These are phyloP conservation scores for Acheta domesticus DNA, from an alignment of 2,888 invertebrate genomes.

Conservation along the genomic window DNA sequence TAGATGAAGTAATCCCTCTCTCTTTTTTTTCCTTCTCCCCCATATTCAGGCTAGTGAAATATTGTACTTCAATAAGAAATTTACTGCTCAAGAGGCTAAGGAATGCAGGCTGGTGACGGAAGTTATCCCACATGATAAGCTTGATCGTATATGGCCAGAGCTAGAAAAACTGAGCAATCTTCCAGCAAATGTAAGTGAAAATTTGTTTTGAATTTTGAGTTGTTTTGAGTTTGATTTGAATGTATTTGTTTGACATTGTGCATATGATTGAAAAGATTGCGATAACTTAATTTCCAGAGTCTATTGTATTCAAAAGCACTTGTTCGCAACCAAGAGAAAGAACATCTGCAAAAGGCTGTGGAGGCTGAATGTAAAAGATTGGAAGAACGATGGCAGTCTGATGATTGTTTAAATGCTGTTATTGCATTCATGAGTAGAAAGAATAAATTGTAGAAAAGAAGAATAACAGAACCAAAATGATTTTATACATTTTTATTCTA, in stretches of 20 bases:
- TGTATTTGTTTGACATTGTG: background rate
- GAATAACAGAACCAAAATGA: background rate
- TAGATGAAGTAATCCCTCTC: background rate
- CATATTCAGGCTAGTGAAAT: conserved; percentile 52
- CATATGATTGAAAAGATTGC: conserved; percentile 12
- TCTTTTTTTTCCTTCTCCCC: background rate
- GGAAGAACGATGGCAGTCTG: conserved; percentile 59
- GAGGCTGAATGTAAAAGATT: conserved; percentile 66
- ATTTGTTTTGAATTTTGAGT: no score
- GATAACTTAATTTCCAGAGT: conserved; percentile 51
- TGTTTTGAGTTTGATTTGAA: background rate
- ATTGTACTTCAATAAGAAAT: conserved; percentile 66
- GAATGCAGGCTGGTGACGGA: conserved; percentile 74
- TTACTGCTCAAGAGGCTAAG: conserved; percentile 76
- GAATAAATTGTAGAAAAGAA: conserved; percentile 34
- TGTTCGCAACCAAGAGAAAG: conserved; percentile 57
- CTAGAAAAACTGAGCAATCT: conserved; percentile 48
- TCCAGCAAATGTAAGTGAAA: conserved; percentile 45
- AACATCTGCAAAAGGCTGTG: conserved; percentile 64
- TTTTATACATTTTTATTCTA: background rate
- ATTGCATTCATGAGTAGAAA: conserved; percentile 50
- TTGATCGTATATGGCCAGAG: conserved; percentile 48
- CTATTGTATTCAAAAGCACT: conserved; percentile 68
- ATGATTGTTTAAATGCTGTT: conserved; percentile 64
- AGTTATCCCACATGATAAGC: conserved; percentile 63